Evolutionary conservation across 2,797 vertebrate genomes (phyloP), one percentile per base, ranked within the genome.

Genomic region (Xerus rutilus): DNA sequence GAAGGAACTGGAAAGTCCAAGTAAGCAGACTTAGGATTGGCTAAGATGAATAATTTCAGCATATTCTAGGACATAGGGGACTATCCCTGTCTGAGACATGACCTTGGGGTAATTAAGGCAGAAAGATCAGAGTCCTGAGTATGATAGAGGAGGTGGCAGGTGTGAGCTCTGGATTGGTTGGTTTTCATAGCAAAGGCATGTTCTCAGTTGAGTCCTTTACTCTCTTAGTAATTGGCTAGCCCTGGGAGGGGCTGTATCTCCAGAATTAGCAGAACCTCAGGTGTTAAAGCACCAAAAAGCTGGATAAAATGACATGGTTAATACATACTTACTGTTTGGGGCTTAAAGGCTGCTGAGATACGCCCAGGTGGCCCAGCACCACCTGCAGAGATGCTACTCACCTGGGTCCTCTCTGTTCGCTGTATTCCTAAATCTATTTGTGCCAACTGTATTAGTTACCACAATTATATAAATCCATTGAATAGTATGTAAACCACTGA

Each of bases 271-370:
- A 43, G 82, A 25, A 25, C 28, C 65, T 21, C 57, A 32, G 47
- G 17, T 86, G 64, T 39, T 64, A 65, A 89, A 86, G 30, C 25
- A 57, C 70, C 69, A 47, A n/a, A 82, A 85, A 23, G 6, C 52
- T 81, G 25, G 35, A 23, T 28, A 93, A 78, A 78, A 18, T n/a
- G 35, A 39, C 86, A 5, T 3, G 47, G 25, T 65, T 43, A 43
- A 20, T 74, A 25, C 8, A 1, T 0, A 0, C 14, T 87, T 3
- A 7, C 52, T 13, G 5, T 21, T 5, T 13, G 20, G 84, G 39
- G 12, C 25, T 39, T 21, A 3, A 9, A 1, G 11, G 4, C 74
- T 4, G 3, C 76, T 6, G 32, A 30, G 78, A 25, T 57, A 2
- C 17, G 25, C 62, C 32, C 8, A 76, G 7, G 39, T 21, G 21